Conservation (phyloP, 1,140 invertebrate species). For the Rhyacophila brunnea region DNA sequence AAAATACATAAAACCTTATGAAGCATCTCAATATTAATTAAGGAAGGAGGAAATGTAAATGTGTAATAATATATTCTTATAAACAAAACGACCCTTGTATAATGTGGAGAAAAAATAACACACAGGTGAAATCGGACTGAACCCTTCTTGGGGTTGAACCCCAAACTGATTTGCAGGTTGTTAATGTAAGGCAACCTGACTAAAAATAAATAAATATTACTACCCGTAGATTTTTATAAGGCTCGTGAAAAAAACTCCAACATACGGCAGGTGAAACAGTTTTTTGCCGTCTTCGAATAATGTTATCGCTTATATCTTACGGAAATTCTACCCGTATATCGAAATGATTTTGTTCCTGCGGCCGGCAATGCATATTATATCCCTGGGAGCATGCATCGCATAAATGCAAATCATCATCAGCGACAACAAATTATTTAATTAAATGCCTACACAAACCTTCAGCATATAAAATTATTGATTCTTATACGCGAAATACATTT, state of each 20-base stretch:
- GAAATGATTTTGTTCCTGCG: conserved; percentile 22
- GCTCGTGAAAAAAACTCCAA: conserved; percentile 12
- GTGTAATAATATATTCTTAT: not conserved
- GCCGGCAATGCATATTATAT: too few relatives aligned
- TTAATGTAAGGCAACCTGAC: conserved; percentile 9
- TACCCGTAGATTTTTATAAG: conserved; percentile 2
- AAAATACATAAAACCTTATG: conserved; percentile 3
- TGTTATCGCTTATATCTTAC: too few relatives aligned
- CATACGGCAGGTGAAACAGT: conserved; percentile 19
- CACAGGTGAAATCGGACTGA: conserved; percentile 30
- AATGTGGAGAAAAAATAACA: not conserved
- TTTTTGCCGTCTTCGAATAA: conserved; percentile 1
- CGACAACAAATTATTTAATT: too few relatives aligned
- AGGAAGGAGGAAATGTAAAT: conserved; percentile 27
- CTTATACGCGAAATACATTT: too few relatives aligned
- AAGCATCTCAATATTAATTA: conserved; percentile 16
- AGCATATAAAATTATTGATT: too few relatives aligned
- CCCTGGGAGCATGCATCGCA: not conserved
- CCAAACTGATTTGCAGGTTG: conserved; percentile 27
- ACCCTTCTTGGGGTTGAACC: conserved; percentile 27
- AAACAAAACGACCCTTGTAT: conserved; percentile 20
- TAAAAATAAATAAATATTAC: conserved; percentile 18
- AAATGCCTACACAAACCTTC: too few relatives aligned
- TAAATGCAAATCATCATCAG: not conserved
- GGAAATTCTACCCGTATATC: conserved; percentile 14